A percentile compares a stretch with the other conserved stretches of the same genome.
Conservation (phyloP, 2,797 vertebrate genomes). For the Percopsis omiscomaycus region DNA sequence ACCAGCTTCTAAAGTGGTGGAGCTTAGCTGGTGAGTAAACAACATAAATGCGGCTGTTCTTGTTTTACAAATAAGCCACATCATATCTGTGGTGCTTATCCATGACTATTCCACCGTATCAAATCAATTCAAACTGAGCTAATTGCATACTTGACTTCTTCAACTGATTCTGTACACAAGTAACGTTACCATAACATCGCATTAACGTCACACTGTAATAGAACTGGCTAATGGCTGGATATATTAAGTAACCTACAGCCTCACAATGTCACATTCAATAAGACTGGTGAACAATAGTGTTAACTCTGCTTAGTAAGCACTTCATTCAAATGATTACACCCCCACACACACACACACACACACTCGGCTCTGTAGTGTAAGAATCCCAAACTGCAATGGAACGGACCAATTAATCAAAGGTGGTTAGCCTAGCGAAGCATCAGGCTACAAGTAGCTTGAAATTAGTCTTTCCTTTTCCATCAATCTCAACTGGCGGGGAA, state of each 20-base stretch:
- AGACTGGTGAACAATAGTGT: slow-evolving; percentile 35
- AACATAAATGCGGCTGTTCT: slow-evolving; percentile 8
- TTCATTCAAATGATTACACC: not conserved
- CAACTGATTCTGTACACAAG: slow-evolving; percentile 54
- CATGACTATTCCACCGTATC: slow-evolving; percentile 17
- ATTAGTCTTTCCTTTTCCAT: slow-evolving; percentile 55
- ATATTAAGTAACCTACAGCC: slow-evolving; percentile 31
- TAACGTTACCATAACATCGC: slow-evolving; percentile 32
- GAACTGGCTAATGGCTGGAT: slow-evolving; percentile 22
- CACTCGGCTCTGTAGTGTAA: slow-evolving; percentile 38
- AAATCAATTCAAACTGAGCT: slow-evolving; percentile 40
- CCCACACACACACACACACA: slow-evolving; percentile 21
- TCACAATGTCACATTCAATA: slow-evolving; percentile 26
- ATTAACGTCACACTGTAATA: slow-evolving; percentile 37
- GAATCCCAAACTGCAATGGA: slow-evolving; percentile 63
- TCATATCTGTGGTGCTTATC: not conserved
- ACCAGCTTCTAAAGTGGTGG: slow-evolving; percentile 6
- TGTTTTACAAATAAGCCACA: slow-evolving; percentile 8
- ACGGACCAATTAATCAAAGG: slow-evolving; percentile 65
- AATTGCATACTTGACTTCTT: slow-evolving; percentile 16
- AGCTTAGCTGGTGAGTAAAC: slow-evolving; percentile 7
- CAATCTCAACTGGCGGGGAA: slow-evolving; percentile 38
- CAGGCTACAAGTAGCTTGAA: slow-evolving; percentile 64
- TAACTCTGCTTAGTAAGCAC: slow-evolving; percentile 33
- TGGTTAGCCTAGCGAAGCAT: slow-evolving; percentile 39